Evolutionary conservation across 2,113 vertebrate species (phyloP).

Genomic region (Mesitornis unicolor): DNA sequence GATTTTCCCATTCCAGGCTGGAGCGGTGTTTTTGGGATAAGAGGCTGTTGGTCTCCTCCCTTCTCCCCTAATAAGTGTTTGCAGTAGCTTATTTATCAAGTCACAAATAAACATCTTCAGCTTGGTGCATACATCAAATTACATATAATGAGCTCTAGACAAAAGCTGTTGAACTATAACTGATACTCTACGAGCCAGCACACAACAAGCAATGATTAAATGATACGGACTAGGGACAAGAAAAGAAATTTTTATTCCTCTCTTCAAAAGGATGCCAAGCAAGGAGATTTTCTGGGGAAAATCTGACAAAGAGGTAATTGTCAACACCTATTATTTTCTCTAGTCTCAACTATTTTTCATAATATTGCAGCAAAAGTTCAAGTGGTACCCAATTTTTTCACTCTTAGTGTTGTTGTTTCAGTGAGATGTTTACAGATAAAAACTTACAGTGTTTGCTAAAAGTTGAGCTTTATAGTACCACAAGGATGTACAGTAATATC

Average conservation of each 20-base stretch:
- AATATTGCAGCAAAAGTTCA: slow-evolving; percentile 7
- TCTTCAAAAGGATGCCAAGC: not conserved
- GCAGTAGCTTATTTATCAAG: slow-evolving; percentile 54
- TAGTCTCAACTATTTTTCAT: slow-evolving; percentile 15
- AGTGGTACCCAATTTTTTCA: not conserved
- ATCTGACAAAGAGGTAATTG: slow-evolving; percentile 5
- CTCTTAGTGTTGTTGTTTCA: not conserved
- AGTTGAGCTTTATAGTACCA: not conserved
- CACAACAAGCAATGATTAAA: slow-evolving; percentile 42
- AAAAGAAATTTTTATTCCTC: not conserved
- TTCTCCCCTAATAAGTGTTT: not conserved
- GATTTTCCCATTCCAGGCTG: not conserved
- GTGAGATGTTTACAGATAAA: slow-evolving; percentile 33
- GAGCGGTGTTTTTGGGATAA: not conserved
- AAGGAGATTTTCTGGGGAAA: slow-evolving; percentile 12
- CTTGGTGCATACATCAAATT: slow-evolving; percentile 62
- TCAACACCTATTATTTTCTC: not conserved
- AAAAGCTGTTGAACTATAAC: slow-evolving; percentile 57
- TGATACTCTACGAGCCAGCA: not conserved
- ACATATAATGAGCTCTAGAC: slow-evolving; percentile 55
- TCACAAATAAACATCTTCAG: slow-evolving; percentile 62
- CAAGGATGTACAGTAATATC: not conserved
- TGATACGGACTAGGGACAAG: not conserved
- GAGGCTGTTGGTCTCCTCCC: not conserved
- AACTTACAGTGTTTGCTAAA: not conserved